A percentile compares a stretch with the other conserved stretches of the same genome.
Evolutionary conservation across 2,113 vertebrate genomes (phyloP).

Genomic region (Cnemophilus loriae): DNA sequence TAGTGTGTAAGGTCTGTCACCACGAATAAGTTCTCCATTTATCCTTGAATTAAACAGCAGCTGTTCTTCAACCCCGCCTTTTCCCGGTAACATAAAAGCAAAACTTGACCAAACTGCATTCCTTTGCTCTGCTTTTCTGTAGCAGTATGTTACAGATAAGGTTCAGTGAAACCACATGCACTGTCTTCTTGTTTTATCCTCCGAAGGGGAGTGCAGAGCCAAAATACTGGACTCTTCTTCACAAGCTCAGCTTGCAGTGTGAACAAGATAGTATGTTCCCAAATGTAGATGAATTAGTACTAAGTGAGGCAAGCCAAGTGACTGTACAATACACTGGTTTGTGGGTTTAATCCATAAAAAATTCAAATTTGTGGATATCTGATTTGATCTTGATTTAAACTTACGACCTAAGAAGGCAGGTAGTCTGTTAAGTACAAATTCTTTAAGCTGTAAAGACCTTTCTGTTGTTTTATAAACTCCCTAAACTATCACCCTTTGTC

Average conservation of each 20-base stretch:
- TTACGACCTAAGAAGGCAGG: not conserved
- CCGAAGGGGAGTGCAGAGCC: not conserved
- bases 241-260: not conserved
- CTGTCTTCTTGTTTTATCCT: not conserved
- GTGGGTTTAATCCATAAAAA: not conserved
- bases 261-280: not conserved
- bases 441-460: not conserved
- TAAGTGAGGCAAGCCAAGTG: not conserved
- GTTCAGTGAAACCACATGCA: not conserved
- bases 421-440: not conserved
- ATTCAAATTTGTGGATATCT: not conserved
- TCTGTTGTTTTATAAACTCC: not conserved
- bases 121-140: not conserved
- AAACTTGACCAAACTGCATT: not conserved
- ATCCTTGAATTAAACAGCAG: not conserved
- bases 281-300: not conserved
- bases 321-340: not conserved
- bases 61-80: not conserved
- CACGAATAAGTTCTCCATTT: not conserved
- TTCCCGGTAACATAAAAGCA: not conserved
- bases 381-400: not conserved
- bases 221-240: not conserved
- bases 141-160: not conserved
- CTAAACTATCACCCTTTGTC: not conserved
- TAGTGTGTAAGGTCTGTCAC: not conserved